Base-by-base conservation (phyloP, 2,888 invertebrate species). In the Eurytoma californica region DNA sequence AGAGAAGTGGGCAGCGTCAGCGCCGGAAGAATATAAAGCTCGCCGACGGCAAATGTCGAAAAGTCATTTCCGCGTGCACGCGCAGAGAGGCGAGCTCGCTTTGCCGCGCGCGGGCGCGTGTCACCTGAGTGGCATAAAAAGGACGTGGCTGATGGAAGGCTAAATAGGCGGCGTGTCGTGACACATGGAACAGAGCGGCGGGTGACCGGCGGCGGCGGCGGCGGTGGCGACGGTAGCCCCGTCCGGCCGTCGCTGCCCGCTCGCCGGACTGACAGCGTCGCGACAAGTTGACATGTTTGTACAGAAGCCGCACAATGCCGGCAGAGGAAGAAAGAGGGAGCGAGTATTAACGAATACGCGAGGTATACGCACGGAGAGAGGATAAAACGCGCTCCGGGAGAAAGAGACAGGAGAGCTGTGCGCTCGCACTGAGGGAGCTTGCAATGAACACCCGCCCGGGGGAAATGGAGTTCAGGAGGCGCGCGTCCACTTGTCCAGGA, bases 231-330 rank as follows among this genome's bases (percentile, higher is more conserved):
- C 39, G 39, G 39, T 39, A 39, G 39, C 39, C 39, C 47, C 75
- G 63, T 84, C 82, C 83, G 83, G 83, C 79, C 39, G 28, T 83
- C 30, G 69, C 65, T 66, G 84, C 83, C 82, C 83, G 83, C 73
- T 72, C 82, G 77, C 67, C 63, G 67, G 85, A 86, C 84, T 87
- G 86, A 85, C 87, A 83, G 84, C 83, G 82, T 85, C 83, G 84
- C 87, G 87, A 88, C 88, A 88, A 87, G 85, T 86, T 88, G 88
- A 88, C 87, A 86, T 87, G 88, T 88, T 88, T 87, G 87, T 85
- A 86, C 84, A 85, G 85, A 87, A 85, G 84, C 86, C 85, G 83
- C 85, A 85, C 85, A 87, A 86, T 86, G 85, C 84, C 55, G 60
- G 49, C 51, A 18, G 30, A 58, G 69, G 69, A 39, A 76, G 69